phyloP scores from a whole-genome alignment of 2,797 vertebrate species.

The Eospalax fontanierii region DNA sequence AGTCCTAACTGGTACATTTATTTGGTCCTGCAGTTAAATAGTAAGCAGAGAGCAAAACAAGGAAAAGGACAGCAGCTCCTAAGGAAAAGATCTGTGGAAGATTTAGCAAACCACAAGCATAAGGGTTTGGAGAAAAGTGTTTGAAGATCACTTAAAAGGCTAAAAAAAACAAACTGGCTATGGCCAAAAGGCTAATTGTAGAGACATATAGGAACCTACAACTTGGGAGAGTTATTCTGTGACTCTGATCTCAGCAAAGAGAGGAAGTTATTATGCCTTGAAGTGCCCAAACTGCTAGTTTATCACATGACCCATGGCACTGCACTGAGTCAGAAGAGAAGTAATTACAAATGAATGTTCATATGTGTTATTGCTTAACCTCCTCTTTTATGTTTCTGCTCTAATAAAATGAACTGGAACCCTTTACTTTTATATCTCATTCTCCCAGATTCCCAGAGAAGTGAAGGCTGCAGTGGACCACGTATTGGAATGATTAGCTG shows the following conservation, averaged over 20 bases:
- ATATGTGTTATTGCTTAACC: slow-evolving; percentile 58
- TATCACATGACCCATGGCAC: slow-evolving; percentile 22
- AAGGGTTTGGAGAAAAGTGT: slow-evolving; percentile 36
- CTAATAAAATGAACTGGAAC: slow-evolving; percentile 50
- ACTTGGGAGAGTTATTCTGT: slow-evolving; percentile 47
- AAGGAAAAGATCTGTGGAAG: neutral
- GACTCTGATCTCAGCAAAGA: slow-evolving; percentile 57
- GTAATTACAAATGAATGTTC: slow-evolving; percentile 67
- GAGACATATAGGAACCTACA: neutral
- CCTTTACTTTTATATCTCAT: neutral
- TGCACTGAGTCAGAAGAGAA: slow-evolving; percentile 54
- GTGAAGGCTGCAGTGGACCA: accelerated
- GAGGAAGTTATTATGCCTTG: slow-evolving; percentile 55
- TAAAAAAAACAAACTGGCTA: neutral
- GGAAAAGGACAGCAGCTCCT: neutral
- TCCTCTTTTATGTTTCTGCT: slow-evolving; percentile 69
- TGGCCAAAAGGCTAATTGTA: slow-evolving; percentile 9
- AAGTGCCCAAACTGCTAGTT: slow-evolving; percentile 51
- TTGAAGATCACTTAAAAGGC: slow-evolving; percentile 54
- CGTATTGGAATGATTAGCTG: slow-evolving; percentile 72
- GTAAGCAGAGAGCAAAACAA: neutral
- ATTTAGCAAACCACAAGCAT: slow-evolving; percentile 36
- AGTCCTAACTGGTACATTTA: neutral
- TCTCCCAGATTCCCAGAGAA: neutral
- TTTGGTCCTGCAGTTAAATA: neutral